Evolutionary conservation across 1,140 invertebrate species (phyloP).

Genomic region (Halesus radiatus): DNA sequence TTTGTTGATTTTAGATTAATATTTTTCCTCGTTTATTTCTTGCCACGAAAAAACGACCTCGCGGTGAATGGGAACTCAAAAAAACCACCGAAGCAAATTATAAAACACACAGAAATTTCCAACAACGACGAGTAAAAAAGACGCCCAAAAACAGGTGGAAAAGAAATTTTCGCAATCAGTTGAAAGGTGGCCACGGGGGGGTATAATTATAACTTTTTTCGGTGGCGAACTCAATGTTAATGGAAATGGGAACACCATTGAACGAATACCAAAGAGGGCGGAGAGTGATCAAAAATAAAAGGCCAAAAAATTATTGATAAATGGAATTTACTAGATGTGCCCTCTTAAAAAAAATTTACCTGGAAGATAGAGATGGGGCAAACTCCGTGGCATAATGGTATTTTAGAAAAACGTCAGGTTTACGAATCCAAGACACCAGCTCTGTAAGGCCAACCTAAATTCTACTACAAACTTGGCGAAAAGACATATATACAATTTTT

Average conservation of each 20-base stretch:
- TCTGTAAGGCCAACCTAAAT: no score
- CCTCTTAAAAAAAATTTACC: no score
- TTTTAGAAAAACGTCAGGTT: no score
- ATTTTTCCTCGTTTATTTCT: not conserved
- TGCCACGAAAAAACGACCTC: not conserved
- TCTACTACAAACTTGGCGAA: no score
- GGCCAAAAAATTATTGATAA: no score
- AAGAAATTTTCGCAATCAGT: constrained; percentile 34
- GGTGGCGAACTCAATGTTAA: constrained; percentile 8
- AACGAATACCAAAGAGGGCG: not conserved
- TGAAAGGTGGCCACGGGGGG: constrained; percentile 5
- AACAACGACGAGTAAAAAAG: not conserved
- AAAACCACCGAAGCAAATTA: constrained; percentile 20
- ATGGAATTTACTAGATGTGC: no score
- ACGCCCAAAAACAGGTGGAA: constrained; percentile 26
- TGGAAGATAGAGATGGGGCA: no score
- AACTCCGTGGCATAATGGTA: no score
- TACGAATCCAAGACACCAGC: no score
- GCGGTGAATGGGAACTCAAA: not conserved
- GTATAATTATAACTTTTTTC: constrained; percentile 38
- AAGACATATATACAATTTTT: no score
- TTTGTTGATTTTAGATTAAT: not conserved
- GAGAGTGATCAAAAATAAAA: not conserved
- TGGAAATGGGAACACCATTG: not conserved
- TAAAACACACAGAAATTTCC: not conserved